A percentile compares a stretch with the other conserved stretches of the same genome.
These are phyloP conservation scores for Muscina levida DNA, from an alignment of 2,888 invertebrate genomes.

Conservation along the genomic window DNA sequence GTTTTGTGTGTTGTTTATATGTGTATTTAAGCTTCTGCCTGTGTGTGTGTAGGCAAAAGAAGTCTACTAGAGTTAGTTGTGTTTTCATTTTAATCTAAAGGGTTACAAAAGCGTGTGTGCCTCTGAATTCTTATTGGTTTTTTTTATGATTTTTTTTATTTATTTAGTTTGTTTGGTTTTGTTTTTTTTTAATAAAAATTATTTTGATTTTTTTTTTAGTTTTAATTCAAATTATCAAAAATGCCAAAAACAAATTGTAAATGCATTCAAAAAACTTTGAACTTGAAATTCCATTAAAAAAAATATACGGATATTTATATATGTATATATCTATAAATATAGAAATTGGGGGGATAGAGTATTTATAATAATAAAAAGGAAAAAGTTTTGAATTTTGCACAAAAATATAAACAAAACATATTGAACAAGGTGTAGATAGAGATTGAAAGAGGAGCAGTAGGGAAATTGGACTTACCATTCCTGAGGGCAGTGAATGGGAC, in stretches of 20 bases:
- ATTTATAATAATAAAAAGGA: slow-evolving; percentile 56
- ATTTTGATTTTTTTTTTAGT: slow-evolving; percentile 4
- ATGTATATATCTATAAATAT: slow-evolving; percentile 46
- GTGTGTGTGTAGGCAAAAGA: slow-evolving; percentile 11
- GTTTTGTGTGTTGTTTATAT: slow-evolving; percentile 49
- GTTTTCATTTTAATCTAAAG: slow-evolving; percentile 12
- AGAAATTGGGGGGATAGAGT: too few species aligned
- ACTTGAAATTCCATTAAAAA: slow-evolving; percentile 62
- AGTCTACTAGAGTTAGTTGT: background rate
- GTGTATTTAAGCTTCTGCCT: slow-evolving; percentile 4
- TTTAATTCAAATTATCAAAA: slow-evolving; percentile 63
- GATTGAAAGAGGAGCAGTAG: slow-evolving; percentile 49
- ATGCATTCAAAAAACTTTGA: slow-evolving; percentile 66
- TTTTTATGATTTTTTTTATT: slow-evolving; percentile 28
- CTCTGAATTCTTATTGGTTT: slow-evolving; percentile 37
- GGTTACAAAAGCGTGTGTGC: slow-evolving; percentile 61
- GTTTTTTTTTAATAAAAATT: slow-evolving; percentile 50
- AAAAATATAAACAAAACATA: slow-evolving; percentile 35
- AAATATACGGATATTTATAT: slow-evolving; percentile 48
- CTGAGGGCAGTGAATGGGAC: slow-evolving; percentile 80
- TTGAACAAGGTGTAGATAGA: slow-evolving; percentile 32
- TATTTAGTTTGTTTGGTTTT: slow-evolving; percentile 19
- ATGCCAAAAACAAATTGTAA: slow-evolving; percentile 66
- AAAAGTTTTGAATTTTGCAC: slow-evolving; percentile 53
- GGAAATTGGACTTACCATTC: slow-evolving; percentile 80